Conservation (phyloP, 1,140 invertebrate species). For the Drosophila sturtevanti region DNA sequence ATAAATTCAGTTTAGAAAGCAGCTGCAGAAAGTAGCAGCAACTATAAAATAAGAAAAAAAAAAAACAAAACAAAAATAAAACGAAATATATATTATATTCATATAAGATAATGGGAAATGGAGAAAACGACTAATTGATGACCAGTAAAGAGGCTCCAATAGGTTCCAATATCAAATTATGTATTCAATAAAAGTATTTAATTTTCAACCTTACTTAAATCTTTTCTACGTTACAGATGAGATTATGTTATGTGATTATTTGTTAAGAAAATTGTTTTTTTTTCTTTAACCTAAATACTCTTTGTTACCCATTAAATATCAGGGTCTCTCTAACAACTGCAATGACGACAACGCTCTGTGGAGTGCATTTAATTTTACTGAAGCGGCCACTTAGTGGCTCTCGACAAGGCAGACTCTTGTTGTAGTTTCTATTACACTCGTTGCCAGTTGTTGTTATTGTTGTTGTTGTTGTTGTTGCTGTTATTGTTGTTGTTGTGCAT, state of each 20-base stretch:
- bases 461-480: neutral
- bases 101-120: conserved; percentile 20
- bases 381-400: conserved; percentile 75
- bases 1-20: conserved; percentile 63
- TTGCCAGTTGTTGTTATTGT: neutral
- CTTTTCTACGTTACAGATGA: too few species aligned
- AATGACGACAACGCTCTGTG: conserved; percentile 43
- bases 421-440: conserved; percentile 13
- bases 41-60: conserved; percentile 15
- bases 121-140: conserved; percentile 47
- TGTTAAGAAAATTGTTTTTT: too few species aligned
- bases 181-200: too few species aligned
- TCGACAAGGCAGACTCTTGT: conserved; percentile 44
- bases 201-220: too few species aligned
- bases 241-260: too few species aligned
- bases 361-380: conserved; percentile 76
- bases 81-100: conserved; percentile 24
- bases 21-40: conserved; percentile 39
- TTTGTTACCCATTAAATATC: neutral
- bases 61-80: conserved; percentile 30
- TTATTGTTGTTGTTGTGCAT: conserved; percentile 45
- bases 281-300: neutral
- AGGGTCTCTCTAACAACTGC: conserved; percentile 13
- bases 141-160: conserved; percentile 42
- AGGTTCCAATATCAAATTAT: too few species aligned